Percentiles rank a stretch among this genome's conserved stretches.
Conservation (phyloP, 2,797 vertebrate genomes). For the Silurus aristotelis region DNA sequence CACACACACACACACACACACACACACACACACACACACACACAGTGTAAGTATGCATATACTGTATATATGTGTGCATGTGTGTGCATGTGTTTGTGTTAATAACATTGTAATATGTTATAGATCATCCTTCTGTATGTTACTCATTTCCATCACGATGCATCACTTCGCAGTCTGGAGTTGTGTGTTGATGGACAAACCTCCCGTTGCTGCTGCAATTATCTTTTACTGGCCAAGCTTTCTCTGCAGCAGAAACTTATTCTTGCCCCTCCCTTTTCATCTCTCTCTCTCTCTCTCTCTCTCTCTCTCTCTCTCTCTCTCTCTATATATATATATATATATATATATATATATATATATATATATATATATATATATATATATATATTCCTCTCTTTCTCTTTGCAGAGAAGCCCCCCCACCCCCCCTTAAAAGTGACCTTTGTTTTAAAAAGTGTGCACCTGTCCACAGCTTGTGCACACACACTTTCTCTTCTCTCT, state of each 20-base stretch:
- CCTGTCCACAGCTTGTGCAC: constrained; percentile 35
- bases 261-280: constrained; percentile 32
- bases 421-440: constrained; percentile 46
- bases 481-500: not conserved
- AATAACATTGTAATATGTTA: not conserved
- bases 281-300: not conserved
- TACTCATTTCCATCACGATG: not conserved
- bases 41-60: not conserved
- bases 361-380: no score
- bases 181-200: constrained; percentile 8
- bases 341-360: no score
- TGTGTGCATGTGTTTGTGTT: not conserved
- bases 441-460: constrained; percentile 42
- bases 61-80: not conserved
- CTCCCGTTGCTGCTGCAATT: constrained; percentile 70
- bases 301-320: not conserved
- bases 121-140: no score
- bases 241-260: constrained; percentile 56
- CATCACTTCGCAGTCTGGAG: constrained; percentile 1
- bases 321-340: not conserved
- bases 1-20: not conserved
- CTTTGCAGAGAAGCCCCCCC: constrained; percentile 54
- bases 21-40: no score
- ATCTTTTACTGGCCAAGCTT: constrained; percentile 68
- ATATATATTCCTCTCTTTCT: not conserved